Conservation (phyloP, 2,888 invertebrate species). For the Xestoiulus laeticollis region DNA sequence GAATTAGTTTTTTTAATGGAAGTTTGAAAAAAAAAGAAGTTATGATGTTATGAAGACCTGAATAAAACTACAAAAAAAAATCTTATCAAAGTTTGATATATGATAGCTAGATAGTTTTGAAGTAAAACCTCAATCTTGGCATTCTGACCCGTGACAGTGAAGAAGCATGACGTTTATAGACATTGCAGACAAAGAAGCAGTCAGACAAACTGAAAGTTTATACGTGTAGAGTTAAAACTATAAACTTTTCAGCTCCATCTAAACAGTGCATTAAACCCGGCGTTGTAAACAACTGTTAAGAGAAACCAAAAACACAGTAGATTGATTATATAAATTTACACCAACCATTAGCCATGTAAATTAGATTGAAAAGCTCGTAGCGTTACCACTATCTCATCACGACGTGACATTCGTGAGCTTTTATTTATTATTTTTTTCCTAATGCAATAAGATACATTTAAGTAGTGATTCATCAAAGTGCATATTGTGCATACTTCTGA, state of each 20-base stretch:
- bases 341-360: not conserved
- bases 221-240: not conserved
- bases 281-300: not conserved
- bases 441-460: not conserved
- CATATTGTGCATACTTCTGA: not conserved
- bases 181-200: not conserved
- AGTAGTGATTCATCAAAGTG: conserved; percentile 21
- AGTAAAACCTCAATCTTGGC: not conserved
- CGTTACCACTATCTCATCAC: not conserved
- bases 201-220: not conserved
- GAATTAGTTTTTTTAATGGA: too few relatives aligned
- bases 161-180: not conserved
- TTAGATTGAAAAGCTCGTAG: not conserved
- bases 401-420: not conserved
- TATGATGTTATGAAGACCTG: not conserved
- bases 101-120: not conserved
- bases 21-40: not conserved
- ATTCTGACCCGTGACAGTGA: not conserved
- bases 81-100: not conserved
- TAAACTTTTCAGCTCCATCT: not conserved
- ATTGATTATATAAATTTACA: conserved; percentile 12
- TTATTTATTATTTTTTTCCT: conserved; percentile 17
- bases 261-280: not conserved
- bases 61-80: not conserved
- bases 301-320: not conserved